These are phyloP conservation scores for Symphodus melops DNA, from an alignment of 2,113 vertebrate species.

Conservation along the genomic window DNA sequence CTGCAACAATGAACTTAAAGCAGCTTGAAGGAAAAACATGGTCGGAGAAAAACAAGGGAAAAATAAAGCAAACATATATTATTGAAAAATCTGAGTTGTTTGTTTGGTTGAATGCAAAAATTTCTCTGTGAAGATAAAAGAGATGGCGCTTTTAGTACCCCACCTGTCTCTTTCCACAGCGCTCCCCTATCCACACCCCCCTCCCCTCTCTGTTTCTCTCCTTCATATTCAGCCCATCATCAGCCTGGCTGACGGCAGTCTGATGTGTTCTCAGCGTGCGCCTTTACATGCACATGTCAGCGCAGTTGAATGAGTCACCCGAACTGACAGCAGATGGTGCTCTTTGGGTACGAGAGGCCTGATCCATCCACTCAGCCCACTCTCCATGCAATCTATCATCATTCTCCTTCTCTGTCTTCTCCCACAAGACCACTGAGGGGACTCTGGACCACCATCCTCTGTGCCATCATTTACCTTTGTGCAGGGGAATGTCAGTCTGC, in stretches of 20 bases:
- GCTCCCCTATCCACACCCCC: constrained; percentile 8
- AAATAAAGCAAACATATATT: not conserved
- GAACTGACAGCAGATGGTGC: constrained; percentile 87
- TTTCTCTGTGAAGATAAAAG: constrained; percentile 29
- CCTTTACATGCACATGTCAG: constrained; percentile 67
- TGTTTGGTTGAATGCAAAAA: constrained; percentile 29
- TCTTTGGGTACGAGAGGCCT: constrained; percentile 80
- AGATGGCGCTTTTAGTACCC: constrained; percentile 34
- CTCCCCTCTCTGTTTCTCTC: constrained; percentile 19
- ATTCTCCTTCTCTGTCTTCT: constrained; percentile 71
- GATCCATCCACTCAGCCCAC: constrained; percentile 60
- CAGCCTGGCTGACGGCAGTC: constrained; percentile 55
- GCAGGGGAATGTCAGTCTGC: constrained; percentile 75
- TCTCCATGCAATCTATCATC: constrained; percentile 81
- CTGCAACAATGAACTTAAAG: constrained; percentile 28
- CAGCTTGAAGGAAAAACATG: not conserved
- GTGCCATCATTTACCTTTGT: constrained; percentile 81
- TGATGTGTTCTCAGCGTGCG: constrained; percentile 68
- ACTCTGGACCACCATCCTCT: constrained; percentile 76
- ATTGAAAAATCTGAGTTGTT: constrained; percentile 22
- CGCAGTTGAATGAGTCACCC: constrained; percentile 73
- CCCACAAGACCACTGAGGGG: constrained; percentile 68
- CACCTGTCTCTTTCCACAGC: constrained; percentile 41
- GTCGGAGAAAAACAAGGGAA: constrained; percentile 1
- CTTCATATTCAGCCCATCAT: constrained; percentile 62